Conservation (phyloP, 92 coral and sea anemone species). For the Palythoa caribaeorum region DNA sequence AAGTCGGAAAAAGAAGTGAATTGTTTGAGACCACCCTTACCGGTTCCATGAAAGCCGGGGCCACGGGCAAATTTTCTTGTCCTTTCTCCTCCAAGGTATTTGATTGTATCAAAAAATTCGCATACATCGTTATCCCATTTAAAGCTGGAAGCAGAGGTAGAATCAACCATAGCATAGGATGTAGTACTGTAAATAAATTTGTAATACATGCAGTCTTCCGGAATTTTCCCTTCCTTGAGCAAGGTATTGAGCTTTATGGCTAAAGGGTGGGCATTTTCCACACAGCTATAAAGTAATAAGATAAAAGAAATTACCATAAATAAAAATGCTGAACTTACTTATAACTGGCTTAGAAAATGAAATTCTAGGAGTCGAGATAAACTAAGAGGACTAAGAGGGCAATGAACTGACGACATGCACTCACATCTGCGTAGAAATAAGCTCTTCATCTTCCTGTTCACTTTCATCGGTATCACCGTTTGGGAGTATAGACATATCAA, state of each 20-base stretch:
- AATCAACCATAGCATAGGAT: constrained; percentile 58
- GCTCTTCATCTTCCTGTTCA: constrained; percentile 12
- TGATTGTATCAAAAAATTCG: constrained; percentile 58
- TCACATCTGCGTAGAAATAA: constrained; percentile 7
- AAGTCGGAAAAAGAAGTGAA: constrained; percentile 56
- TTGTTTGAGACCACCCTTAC: constrained; percentile 46
- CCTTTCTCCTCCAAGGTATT: constrained; percentile 65
- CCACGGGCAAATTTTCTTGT: constrained; percentile 62
- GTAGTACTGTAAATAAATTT: constrained; percentile 59
- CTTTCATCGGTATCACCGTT: constrained; percentile 11
- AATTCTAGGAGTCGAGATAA: constrained; percentile 11
- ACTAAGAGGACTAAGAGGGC: constrained; percentile 6
- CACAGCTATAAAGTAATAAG: constrained; percentile 31
- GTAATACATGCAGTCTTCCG: constrained; percentile 56
- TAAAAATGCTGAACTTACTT: constrained; percentile 2
- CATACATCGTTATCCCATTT: constrained; percentile 61
- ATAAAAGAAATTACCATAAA: constrained; percentile 4
- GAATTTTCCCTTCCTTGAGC: constrained; percentile 58
- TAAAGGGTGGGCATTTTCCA: constrained; percentile 58
- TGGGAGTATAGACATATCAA: constrained; percentile 8
- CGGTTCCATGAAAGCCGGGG: constrained; percentile 57
- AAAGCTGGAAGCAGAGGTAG: constrained; percentile 47
- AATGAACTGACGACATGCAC: constrained; percentile 8
- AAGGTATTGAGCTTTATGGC: constrained; percentile 55
- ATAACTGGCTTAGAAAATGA: constrained; percentile 7